Evolutionary conservation across 2,797 vertebrate species (phyloP), one percentile per base, ranked within the genome.

Genomic region (Delichon dasypus): DNA sequence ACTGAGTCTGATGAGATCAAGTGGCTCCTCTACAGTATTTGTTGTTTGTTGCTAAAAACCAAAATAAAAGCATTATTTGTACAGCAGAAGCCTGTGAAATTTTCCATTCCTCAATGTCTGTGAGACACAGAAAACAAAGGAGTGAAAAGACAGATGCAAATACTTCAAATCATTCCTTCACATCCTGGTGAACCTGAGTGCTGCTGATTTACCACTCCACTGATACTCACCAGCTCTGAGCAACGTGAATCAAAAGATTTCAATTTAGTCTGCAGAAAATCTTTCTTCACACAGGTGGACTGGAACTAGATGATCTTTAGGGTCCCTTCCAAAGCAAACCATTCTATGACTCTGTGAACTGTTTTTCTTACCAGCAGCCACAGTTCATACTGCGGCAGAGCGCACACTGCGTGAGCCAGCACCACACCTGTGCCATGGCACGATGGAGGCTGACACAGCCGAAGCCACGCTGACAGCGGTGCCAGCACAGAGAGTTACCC

Each of bases 1-100:
- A 97, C 99, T 99, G 85, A 99, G 98, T 51, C 99, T 97, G 98
- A 99, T 99, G 93, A 99, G 98, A 92, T 99, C 99, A 16, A 99
- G 97, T 0, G 99, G 99, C 93, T 99, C 99, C 90, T 99, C 99
- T 7, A 99, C 99, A 1, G 99, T 99, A 96, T 99, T 99, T 85
- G 98, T 99, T 3, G 98, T 98, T 53, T 98, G 99, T 98, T 98
- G 99, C 99, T 99, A 96, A 53, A 92, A 88, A 94, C 25, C 27
- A 57, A 73, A 73, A 65, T 9, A 38, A 32, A 34, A 11, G 3
- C 16, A 19, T 90, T 92, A 76, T 21, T 57, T 20, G 11, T 11
- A 47, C 2, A 75, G 26, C 85, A 57, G 16, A 17, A 53, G 7
- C 5, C 20, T 6, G 1, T 5, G 3, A 78, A 60, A 18, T 55